Percentiles rank a stretch among this genome's conserved stretches.
These are phyloP conservation scores for Lycophotia porphyrea DNA, from an alignment of 2,888 invertebrate genomes.

Conservation along the genomic window DNA sequence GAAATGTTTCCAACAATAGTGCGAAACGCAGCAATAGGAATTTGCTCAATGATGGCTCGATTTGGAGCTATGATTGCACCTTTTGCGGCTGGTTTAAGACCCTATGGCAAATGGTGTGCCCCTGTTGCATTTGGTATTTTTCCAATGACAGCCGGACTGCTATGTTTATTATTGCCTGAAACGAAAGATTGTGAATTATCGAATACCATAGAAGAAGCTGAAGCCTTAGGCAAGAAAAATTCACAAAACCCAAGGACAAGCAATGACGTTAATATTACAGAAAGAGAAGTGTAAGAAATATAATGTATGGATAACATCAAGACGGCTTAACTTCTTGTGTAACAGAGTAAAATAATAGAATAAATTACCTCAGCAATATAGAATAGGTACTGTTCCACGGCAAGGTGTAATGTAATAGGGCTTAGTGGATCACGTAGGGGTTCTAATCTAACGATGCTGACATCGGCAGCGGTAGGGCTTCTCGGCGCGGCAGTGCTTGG, in stretches of 20 bases:
- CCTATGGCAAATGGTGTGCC: conserved; percentile 91
- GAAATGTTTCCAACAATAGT: conserved; percentile 97
- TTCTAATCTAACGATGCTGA: conserved; percentile 78
- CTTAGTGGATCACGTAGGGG: conserved; percentile 80
- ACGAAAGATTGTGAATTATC: conserved; percentile 93
- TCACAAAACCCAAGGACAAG: conserved; percentile 22
- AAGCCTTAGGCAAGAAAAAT: conserved; percentile 80
- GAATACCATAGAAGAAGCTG: conserved; percentile 94
- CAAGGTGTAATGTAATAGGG: conserved; percentile 72
- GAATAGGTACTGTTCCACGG: conserved; percentile 47
- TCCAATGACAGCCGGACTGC: conserved; percentile 91
- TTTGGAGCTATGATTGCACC: conserved; percentile 96
- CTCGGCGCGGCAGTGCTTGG: conserved; percentile 72
- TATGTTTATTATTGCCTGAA: conserved; percentile 93
- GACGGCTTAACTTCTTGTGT: neutral
- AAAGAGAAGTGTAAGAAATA: conserved; percentile 21
- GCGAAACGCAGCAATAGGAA: conserved; percentile 95
- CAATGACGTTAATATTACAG: conserved; percentile 22
- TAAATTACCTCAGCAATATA: conserved; percentile 48
- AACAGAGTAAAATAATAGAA: conserved; percentile 29
- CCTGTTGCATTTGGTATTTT: conserved; percentile 93
- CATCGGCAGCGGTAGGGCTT: conserved; percentile 75
- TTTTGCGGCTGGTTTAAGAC: conserved; percentile 92
- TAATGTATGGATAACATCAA: neutral
- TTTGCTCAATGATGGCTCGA: conserved; percentile 95